phyloP scores from a whole-genome alignment of 2,797 vertebrate genomes.

The Remorina albescens region DNA sequence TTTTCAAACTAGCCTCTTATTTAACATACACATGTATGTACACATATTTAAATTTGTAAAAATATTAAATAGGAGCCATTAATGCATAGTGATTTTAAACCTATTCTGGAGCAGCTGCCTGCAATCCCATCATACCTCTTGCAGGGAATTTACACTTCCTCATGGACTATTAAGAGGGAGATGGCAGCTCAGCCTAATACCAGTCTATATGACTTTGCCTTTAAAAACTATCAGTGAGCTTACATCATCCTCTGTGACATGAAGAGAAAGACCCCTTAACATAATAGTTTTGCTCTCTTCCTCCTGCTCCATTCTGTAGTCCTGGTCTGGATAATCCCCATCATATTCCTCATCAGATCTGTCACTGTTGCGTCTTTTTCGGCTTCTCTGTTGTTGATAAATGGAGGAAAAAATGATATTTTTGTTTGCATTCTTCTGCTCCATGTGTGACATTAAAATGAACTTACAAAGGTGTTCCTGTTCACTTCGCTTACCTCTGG shows the following conservation, averaged over 20 bases:
- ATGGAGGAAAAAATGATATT: neutral
- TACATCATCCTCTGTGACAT: constrained; percentile 93
- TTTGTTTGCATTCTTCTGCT: no score
- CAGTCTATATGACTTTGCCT: neutral
- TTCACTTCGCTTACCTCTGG: constrained; percentile 82
- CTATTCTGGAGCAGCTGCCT: neutral
- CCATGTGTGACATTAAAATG: no score
- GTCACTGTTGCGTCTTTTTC: constrained; percentile 91
- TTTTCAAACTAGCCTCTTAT: neutral
- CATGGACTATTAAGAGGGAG: neutral
- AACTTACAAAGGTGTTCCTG: no score
- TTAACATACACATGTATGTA: neutral
- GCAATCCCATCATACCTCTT: neutral
- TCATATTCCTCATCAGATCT: constrained; percentile 94
- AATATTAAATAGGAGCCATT: no score
- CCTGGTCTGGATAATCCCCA: constrained; percentile 92
- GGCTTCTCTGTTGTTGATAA: constrained; percentile 75
- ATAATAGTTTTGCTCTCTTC: constrained; percentile 96
- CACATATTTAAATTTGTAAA: neutral
- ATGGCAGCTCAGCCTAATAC: neutral
- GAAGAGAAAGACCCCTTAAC: constrained; percentile 92
- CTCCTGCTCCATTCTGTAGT: constrained; percentile 91
- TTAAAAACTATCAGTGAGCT: constrained; percentile 54
- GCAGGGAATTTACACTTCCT: neutral
- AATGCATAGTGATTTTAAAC: no score